Evolutionary conservation across 2,113 vertebrate genomes (phyloP).

Genomic region (Carollia perspicillata): DNA sequence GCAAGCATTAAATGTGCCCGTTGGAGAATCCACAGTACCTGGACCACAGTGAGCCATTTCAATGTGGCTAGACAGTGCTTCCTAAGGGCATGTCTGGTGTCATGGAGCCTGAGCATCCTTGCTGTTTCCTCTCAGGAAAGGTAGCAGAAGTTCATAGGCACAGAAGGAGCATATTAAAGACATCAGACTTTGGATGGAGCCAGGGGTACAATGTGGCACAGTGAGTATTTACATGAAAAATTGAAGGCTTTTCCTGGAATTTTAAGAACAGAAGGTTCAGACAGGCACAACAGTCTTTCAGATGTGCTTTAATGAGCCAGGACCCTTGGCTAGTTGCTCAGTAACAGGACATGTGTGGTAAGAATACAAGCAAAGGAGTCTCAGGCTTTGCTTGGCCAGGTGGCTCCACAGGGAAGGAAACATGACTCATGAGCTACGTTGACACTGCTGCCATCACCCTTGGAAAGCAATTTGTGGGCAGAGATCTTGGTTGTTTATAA

Average conservation of each 20-base stretch:
- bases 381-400: background rate
- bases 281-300: conserved; percentile 59
- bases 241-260: conserved; percentile 32
- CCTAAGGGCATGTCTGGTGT: background rate
- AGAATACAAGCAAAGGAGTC: conserved; percentile 42
- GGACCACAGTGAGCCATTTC: background rate
- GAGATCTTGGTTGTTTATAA: conserved; percentile 57
- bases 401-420: conserved; percentile 8
- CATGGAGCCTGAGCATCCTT: background rate
- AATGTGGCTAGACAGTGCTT: background rate
- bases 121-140: background rate
- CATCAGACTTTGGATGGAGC: background rate
- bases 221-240: conserved; percentile 34
- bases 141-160: background rate
- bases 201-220: background rate
- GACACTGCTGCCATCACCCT: background rate
- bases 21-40: background rate
- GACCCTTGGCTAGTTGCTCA: conserved; percentile 30
- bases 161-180: background rate
- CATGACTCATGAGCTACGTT: conserved; percentile 18
- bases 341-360: background rate
- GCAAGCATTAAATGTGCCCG: background rate
- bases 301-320: conserved; percentile 33
- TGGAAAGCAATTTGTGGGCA: conserved; percentile 66
- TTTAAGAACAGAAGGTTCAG: conserved; percentile 66